A percentile compares a stretch with the other conserved stretches of the same genome.
phyloP scores from a whole-genome alignment of 1,140 invertebrate genomes.

The Drosophila pseudoobscura region DNA sequence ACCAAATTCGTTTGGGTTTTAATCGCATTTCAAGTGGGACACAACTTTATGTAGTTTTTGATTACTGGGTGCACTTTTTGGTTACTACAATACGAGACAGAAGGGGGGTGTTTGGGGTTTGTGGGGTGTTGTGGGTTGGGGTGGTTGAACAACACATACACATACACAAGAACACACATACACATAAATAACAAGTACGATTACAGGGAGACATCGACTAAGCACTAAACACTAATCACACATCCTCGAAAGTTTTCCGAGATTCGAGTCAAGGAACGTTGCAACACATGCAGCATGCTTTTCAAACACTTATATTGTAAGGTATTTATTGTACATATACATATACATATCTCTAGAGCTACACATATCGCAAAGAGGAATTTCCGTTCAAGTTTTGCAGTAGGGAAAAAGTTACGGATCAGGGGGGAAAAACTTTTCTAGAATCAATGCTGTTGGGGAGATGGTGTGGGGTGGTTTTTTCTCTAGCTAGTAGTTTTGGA shows the following conservation, averaged over 20 bases:
- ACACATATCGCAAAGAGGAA: slow-evolving; percentile 19
- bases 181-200: slow-evolving; percentile 7
- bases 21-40: slow-evolving; percentile 50
- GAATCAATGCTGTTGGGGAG: slow-evolving; percentile 46
- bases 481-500: slow-evolving; percentile 26
- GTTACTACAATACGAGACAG: slow-evolving; percentile 45
- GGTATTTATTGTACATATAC: slow-evolving; percentile 3
- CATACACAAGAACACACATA: slow-evolving; percentile 34
- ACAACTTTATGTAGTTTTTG: slow-evolving; percentile 44
- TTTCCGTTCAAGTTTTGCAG: slow-evolving; percentile 28
- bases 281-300: slow-evolving; percentile 43
- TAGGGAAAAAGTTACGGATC: neutral
- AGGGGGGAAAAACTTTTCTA: slow-evolving; percentile 28
- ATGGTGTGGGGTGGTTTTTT: slow-evolving; percentile 19
- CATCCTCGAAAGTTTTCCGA: slow-evolving; percentile 1
- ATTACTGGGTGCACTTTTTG: slow-evolving; percentile 67
- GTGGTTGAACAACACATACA: slow-evolving; percentile 6
- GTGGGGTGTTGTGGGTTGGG: slow-evolving; percentile 12
- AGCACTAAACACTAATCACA: slow-evolving; percentile 25
- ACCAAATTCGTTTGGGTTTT: slow-evolving; percentile 53
- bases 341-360: slow-evolving; percentile 4
- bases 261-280: slow-evolving; percentile 12
- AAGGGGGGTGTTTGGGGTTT: slow-evolving; percentile 15
- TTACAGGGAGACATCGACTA: slow-evolving; percentile 12
- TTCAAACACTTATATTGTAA: slow-evolving; percentile 6